phyloP scores from a whole-genome alignment of 2,113 vertebrate genomes.

The Mobula birostris region DNA sequence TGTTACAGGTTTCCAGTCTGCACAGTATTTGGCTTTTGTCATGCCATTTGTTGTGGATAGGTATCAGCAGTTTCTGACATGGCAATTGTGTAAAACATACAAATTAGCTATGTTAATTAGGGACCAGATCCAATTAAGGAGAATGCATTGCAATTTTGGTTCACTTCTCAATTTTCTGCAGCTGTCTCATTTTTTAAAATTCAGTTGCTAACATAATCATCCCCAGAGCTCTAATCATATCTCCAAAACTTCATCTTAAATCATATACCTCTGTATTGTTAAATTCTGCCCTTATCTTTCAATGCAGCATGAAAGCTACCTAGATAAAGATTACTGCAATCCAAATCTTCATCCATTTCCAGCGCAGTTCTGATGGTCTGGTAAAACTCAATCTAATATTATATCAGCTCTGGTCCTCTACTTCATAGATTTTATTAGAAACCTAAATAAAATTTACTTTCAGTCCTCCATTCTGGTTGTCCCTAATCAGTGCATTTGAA shows the following conservation, averaged over 20 bases:
- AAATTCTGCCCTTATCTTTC: neutral
- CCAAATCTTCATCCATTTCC: neutral
- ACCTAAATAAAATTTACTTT: neutral
- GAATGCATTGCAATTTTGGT: neutral
- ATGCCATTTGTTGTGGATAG: neutral
- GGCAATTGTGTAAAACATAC: neutral
- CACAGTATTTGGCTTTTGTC: neutral
- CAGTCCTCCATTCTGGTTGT: neutral
- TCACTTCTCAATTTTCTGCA: neutral
- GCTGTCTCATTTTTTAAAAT: neutral
- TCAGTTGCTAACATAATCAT: constrained; percentile 22
- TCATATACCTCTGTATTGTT: neutral
- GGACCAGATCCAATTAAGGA: neutral
- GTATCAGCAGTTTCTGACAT: neutral
- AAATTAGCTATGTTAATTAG: neutral
- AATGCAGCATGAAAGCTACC: neutral
- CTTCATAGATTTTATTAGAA: neutral
- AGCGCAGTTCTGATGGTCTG: neutral
- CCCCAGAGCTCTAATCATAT: neutral
- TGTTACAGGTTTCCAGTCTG: neutral
- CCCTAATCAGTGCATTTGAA: neutral
- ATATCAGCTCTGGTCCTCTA: neutral
- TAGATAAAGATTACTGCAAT: neutral
- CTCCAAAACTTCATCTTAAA: neutral
- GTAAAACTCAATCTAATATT: neutral